Conservation (phyloP, 2,888 invertebrate species). For the Diarsia mendica region DNA sequence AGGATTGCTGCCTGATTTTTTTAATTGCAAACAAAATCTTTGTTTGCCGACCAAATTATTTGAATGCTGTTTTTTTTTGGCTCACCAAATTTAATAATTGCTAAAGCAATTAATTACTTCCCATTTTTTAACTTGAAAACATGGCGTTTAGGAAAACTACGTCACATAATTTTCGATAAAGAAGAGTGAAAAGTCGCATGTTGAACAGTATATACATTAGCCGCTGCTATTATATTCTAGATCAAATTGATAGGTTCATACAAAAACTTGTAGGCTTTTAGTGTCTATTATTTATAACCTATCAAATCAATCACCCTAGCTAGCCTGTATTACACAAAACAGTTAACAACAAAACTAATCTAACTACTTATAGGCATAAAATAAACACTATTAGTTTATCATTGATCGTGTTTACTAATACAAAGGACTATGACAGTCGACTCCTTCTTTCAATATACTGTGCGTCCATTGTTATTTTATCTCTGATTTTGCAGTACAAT, state of each 20-base stretch:
- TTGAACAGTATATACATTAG: neutral
- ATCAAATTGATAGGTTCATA: neutral
- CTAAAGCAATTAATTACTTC: no score
- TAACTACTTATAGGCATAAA: constrained; percentile 2
- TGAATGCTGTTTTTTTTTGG: no score
- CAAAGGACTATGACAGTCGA: constrained; percentile 1
- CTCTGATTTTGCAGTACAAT: neutral
- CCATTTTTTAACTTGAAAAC: no score
- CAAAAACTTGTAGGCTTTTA: neutral
- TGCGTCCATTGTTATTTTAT: neutral
- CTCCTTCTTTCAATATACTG: neutral
- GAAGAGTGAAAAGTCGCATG: neutral
- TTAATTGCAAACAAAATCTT: no score
- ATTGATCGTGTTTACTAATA: neutral
- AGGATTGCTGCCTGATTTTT: no score
- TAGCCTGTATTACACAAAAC: constrained; percentile 6
- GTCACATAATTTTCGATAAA: neutral
- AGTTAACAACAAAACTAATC: constrained; percentile 12
- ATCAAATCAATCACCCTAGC: neutral
- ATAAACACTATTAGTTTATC: constrained; percentile 11
- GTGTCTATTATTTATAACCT: neutral
- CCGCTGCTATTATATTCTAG: neutral
- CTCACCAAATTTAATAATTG: no score
- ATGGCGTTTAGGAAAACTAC: neutral
- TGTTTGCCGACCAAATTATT: no score